Evolutionary conservation across 2,888 invertebrate species (phyloP), one percentile per base, ranked within the genome.

Genomic region (Mythimna albipuncta): DNA sequence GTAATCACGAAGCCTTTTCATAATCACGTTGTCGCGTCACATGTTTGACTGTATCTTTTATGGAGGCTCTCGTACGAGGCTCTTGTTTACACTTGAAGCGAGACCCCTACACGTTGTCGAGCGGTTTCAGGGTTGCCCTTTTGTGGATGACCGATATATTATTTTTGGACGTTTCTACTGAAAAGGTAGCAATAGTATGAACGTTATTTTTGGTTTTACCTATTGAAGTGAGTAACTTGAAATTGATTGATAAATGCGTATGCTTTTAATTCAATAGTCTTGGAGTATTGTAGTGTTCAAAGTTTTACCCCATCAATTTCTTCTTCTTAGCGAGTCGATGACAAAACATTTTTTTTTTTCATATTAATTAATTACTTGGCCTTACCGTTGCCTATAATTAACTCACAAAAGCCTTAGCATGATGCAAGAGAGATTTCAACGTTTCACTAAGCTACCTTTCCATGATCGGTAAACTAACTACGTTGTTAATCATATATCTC

Each of bases 1-100:
- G 89, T 94, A 93, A 94, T 94, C 94, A 94, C 87, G 92, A 89
- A 89, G 50, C 91, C 93, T 93, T 91, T 94, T 93, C 92, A 93
- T 93, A 93, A 94, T 93, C 93, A 93, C 90, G 75, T 59, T 58
- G 52, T 52, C 44, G 58, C 65, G 38, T 72, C 90, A 89, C 89
- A 89, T 91, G 90, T 91, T 91, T 91, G 86, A 77, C 82, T 84
- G 81, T 84, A 81, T 79, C 83, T 78, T 81, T 81, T 79, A 88
- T 67, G 52, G 64, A 83, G 74, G 58, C 75, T 69, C 75, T 77
- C 62, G 47, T 54, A 67, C 74, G 80, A 52, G 19, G 44, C 79
- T 85, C 85, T 83, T 88, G 85, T 89, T 88, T 89, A 87, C 88
- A 87, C 82, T 83, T 74, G 63, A 88, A 89, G 85, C 86, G 84